phyloP scores from a whole-genome alignment of 2,113 vertebrate genomes.

The Catagonus wagneri region DNA sequence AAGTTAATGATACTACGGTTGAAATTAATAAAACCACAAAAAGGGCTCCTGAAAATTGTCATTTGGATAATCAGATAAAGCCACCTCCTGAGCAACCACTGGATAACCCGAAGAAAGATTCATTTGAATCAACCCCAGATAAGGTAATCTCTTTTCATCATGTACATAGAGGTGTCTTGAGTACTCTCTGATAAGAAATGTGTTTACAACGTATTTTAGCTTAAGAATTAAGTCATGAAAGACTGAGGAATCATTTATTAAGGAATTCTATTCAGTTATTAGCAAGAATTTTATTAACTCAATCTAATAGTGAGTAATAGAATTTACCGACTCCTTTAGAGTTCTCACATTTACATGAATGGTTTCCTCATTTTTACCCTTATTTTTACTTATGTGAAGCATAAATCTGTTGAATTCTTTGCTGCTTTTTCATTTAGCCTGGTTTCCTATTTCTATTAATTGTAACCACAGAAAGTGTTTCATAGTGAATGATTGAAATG shows the following conservation, averaged over 20 bases:
- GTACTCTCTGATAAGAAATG: constrained; percentile 39
- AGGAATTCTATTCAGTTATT: neutral
- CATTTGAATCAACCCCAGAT: constrained; percentile 83
- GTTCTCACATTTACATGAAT: constrained; percentile 33
- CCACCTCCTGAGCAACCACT: constrained; percentile 79
- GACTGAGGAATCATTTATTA: constrained; percentile 9
- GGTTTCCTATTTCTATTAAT: constrained; percentile 6
- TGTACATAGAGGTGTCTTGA: neutral
- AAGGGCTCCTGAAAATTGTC: constrained; percentile 85
- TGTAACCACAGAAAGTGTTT: constrained; percentile 15
- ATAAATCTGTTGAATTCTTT: neutral
- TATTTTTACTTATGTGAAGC: constrained; percentile 25
- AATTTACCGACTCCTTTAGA: neutral
- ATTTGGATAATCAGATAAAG: constrained; percentile 85
- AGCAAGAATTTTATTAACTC: constrained; percentile 20
- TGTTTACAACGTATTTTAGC: constrained; percentile 40
- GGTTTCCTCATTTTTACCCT: constrained; percentile 41
- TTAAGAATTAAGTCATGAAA: constrained; percentile 42
- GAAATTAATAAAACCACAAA: constrained; percentile 75
- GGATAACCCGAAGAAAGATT: constrained; percentile 85
- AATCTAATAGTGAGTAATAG: neutral
- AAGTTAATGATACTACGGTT: constrained; percentile 61
- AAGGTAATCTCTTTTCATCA: constrained; percentile 87
- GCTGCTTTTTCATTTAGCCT: constrained; percentile 20
- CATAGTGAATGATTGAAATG: constrained; percentile 51